Evolutionary conservation across 2,113 vertebrate genomes (phyloP).

Genomic region (Phylloscopus trochilus): DNA sequence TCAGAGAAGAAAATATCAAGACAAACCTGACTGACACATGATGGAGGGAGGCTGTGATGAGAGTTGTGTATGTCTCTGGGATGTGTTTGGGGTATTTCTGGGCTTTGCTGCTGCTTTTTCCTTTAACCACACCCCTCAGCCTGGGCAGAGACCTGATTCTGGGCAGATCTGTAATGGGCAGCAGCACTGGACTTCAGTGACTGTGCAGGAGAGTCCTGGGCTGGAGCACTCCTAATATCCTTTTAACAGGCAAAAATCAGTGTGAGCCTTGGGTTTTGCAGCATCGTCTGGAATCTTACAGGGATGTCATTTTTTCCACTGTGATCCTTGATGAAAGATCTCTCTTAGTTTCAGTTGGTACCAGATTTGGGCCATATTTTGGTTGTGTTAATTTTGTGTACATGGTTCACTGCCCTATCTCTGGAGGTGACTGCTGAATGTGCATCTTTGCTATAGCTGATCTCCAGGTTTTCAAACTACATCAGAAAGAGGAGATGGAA

Average conservation of each 20-base stretch:
- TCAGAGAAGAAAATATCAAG: fast-evolving
- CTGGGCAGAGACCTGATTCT: background rate
- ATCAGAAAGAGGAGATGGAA: background rate
- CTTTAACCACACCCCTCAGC: background rate
- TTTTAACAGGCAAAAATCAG: background rate
- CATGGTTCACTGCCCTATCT: background rate
- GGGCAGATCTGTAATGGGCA: background rate
- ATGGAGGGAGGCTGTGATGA: background rate
- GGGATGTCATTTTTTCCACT: background rate
- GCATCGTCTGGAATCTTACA: background rate
- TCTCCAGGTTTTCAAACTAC: background rate
- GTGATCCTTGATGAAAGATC: background rate
- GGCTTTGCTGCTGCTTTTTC: background rate
- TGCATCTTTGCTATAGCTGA: background rate
- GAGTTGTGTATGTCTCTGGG: background rate
- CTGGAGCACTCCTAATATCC: no score
- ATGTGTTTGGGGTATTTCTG: background rate
- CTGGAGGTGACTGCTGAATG: background rate
- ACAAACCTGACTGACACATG: background rate
- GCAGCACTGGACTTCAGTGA: background rate
- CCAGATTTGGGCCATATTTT: fast-evolving
- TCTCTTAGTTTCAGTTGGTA: background rate
- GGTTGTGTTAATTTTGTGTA: background rate
- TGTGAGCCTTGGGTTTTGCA: background rate
- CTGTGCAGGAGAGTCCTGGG: background rate